Conservation (phyloP, 2,113 vertebrate genomes). For the Rhea americana region DNA sequence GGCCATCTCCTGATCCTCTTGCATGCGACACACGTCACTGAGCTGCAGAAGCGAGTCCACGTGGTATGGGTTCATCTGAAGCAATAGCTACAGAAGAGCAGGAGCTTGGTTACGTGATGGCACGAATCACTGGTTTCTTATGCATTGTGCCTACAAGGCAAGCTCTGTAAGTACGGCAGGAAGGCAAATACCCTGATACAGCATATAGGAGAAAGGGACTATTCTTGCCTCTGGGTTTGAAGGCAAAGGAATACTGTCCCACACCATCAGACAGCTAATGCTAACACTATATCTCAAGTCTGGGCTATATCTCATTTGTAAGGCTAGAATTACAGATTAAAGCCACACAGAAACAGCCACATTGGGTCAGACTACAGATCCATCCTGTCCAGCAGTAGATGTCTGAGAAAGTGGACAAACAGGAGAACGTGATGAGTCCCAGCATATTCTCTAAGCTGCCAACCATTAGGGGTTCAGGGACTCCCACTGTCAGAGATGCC, state of each 20-base stretch:
- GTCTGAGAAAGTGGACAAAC: not conserved
- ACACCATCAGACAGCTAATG: not conserved
- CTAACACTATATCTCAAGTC: not conserved
- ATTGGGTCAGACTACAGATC: not conserved
- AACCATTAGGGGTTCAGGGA: not conserved
- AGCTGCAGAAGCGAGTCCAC: constrained; percentile 96
- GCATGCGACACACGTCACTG: constrained; percentile 93
- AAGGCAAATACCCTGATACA: not conserved
- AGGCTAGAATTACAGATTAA: not conserved
- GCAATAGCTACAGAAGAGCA: constrained; percentile 79
- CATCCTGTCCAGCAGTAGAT: not conserved
- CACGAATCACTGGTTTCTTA: rapidly evolving
- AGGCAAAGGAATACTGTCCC: not conserved
- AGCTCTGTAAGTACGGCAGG: rapidly evolving
- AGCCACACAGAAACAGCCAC: not conserved
- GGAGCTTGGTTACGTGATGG: rapidly evolving
- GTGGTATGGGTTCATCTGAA: constrained; percentile 92
- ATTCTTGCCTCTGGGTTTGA: not conserved
- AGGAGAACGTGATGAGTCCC: rapidly evolving
- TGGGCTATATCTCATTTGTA: rapidly evolving
- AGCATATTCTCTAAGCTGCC: not conserved
- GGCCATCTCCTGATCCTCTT: constrained; percentile 98
- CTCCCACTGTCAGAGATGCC: not conserved
- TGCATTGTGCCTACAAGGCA: not conserved
- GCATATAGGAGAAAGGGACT: not conserved